phyloP scores from a whole-genome alignment of 2,797 vertebrate genomes.

The Cyclopterus lumpus region DNA sequence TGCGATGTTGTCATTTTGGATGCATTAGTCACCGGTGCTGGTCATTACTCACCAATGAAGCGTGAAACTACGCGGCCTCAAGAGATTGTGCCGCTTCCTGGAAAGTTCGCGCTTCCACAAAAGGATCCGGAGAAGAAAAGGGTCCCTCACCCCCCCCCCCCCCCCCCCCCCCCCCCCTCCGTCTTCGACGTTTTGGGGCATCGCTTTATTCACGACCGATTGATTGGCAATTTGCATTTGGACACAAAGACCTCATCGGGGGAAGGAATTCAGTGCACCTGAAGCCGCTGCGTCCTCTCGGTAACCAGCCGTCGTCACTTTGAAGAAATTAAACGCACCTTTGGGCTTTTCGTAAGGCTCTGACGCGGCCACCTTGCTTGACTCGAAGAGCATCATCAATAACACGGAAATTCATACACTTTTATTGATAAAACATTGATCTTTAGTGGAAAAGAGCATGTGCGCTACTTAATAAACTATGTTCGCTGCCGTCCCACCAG shows the following conservation, averaged over 20 bases:
- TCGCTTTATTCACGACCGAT: neutral
- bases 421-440: neutral
- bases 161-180: neutral
- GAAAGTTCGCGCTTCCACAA: neutral
- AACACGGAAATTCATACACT: neutral
- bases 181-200: neutral
- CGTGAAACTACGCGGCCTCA: neutral
- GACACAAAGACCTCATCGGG: neutral
- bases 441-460: neutral
- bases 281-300: neutral
- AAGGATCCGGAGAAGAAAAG: neutral
- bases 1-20: neutral
- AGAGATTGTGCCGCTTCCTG: neutral
- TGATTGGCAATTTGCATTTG: neutral
- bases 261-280: neutral
- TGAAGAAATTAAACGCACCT: neutral
- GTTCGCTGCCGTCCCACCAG: too few relatives aligned
- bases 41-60: constrained; percentile 15
- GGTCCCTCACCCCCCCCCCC: neutral
- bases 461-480: neutral
- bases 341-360: neutral
- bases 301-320: too few relatives aligned
- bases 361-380: neutral
- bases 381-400: neutral
- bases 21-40: constrained; percentile 17